Conservation (phyloP, 2,888 invertebrate species). For the Fissipunctia ypsillon region DNA sequence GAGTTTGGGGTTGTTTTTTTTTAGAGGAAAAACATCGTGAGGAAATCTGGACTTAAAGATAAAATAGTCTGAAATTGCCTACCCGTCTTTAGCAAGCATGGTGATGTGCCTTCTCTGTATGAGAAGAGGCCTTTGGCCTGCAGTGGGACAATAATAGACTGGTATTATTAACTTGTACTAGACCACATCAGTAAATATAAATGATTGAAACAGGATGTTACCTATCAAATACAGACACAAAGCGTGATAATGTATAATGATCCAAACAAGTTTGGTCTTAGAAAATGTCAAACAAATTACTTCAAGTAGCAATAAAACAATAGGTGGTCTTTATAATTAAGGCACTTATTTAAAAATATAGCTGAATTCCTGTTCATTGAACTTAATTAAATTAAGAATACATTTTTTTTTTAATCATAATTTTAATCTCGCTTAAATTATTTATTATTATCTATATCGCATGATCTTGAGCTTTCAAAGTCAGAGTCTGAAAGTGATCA, state of each 20-base stretch:
- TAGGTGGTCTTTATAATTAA: conserved; percentile 48
- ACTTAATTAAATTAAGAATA: conserved; percentile 25
- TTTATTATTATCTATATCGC: neutral
- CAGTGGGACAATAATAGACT: neutral
- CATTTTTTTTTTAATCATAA: too few relatives aligned
- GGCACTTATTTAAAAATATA: conserved; percentile 22
- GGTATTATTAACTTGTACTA: neutral
- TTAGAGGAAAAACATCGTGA: neutral
- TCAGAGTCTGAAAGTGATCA: neutral
- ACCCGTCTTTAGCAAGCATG: neutral
- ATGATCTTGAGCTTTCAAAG: neutral
- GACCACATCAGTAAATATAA: neutral
- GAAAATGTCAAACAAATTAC: conserved; percentile 54
- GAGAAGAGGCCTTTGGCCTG: neutral
- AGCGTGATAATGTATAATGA: conserved; percentile 8
- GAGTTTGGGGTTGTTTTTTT: neutral
- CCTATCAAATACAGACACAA: neutral
- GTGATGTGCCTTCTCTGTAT: too few relatives aligned
- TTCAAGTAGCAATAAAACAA: conserved; percentile 50
- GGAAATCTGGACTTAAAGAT: neutral
- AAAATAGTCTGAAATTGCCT: neutral
- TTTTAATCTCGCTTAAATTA: neutral
- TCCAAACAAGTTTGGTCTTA: conserved; percentile 41
- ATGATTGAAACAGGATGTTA: conserved; percentile 17
- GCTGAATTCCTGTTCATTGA: conserved; percentile 21